Percentiles rank a stretch among this genome's conserved stretches.
Conservation (phyloP, 2,888 invertebrate genomes). For the Rotaria macrura region DNA sequence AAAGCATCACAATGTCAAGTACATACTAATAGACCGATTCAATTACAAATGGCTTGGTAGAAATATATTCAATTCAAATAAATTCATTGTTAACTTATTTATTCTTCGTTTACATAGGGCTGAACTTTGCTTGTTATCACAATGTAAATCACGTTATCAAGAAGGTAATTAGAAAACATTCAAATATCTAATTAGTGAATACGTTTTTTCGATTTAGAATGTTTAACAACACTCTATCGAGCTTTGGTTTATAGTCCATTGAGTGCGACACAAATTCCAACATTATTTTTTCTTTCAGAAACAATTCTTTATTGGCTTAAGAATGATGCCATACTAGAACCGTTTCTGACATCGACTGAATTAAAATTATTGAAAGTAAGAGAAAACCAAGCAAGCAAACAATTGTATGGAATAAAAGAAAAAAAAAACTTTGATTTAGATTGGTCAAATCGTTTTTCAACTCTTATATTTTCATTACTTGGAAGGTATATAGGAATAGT, state of each 20-base stretch:
- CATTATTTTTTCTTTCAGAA: conserved; percentile 48
- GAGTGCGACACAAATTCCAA: conserved; percentile 44
- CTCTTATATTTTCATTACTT: background rate
- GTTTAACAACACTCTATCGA: conserved; percentile 44
- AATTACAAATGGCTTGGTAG: conserved; percentile 14
- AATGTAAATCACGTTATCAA: conserved; percentile 47
- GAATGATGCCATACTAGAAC: conserved; percentile 46
- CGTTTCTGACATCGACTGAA: conserved; percentile 44
- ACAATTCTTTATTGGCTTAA: conserved; percentile 48
- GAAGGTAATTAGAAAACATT: conserved; percentile 40
- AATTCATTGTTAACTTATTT: background rate
- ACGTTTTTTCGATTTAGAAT: conserved; percentile 42
- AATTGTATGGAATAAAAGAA: too few species aligned
- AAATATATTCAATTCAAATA: background rate
- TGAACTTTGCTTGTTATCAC: conserved; percentile 46
- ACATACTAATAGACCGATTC: background rate
- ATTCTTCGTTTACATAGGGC: conserved; percentile 39
- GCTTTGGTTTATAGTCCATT: conserved; percentile 47
- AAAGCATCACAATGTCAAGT: background rate
- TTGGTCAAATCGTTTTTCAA: background rate
- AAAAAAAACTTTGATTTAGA: background rate
- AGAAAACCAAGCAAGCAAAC: too few species aligned
- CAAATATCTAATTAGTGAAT: background rate
- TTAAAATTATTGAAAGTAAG: conserved; percentile 44
- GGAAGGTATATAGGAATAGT: background rate